Evolutionary conservation across 2,113 vertebrate species (phyloP).

Genomic region (Notarius quadriscutis): DNA sequence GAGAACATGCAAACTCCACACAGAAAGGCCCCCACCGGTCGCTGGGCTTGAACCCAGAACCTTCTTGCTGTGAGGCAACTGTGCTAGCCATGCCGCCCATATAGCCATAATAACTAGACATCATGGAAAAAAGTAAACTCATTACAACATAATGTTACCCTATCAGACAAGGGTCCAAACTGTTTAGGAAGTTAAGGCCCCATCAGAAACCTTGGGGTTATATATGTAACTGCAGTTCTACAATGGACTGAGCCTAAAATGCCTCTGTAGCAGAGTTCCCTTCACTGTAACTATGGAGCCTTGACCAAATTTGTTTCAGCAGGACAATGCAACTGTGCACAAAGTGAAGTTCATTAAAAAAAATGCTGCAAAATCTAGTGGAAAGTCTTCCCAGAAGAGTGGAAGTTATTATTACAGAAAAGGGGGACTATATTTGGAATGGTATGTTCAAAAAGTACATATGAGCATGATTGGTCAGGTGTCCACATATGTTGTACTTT

Average conservation of each 20-base stretch:
- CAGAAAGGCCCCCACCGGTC: too few relatives aligned
- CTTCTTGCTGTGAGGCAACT: too few relatives aligned
- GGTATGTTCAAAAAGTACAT: background rate
- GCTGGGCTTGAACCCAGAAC: too few relatives aligned
- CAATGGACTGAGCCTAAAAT: background rate
- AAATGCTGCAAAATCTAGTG: background rate
- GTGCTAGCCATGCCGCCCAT: too few relatives aligned
- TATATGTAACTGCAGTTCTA: background rate
- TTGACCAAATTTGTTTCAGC: background rate
- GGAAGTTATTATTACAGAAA: background rate
- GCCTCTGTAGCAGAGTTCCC: background rate
- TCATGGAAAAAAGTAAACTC: too few relatives aligned
- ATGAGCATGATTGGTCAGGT: background rate
- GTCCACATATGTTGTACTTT: background rate
- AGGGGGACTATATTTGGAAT: background rate
- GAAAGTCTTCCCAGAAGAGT: background rate
- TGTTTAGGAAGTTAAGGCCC: background rate
- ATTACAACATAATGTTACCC: background rate
- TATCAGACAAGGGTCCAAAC: background rate
- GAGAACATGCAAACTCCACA: too few relatives aligned
- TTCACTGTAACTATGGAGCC: background rate
- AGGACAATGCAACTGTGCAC: background rate
- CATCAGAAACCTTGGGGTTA: background rate
- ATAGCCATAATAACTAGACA: background rate
- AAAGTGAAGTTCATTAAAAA: background rate